Conservation (phyloP, 1,140 invertebrate species). For the Achroia grisella region DNA sequence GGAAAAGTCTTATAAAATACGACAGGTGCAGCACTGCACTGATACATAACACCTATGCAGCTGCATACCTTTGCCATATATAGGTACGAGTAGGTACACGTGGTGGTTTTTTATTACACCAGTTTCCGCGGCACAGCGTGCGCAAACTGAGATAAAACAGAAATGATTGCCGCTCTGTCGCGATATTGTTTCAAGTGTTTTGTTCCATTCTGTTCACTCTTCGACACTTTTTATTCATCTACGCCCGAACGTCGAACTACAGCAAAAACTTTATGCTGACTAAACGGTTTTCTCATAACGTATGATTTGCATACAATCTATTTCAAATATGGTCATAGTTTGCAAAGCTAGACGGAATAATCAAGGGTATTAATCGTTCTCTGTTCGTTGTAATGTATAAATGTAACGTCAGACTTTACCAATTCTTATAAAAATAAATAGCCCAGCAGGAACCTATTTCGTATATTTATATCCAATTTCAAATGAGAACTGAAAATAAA, state of each 20-base stretch:
- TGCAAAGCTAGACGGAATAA: no score
- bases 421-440: no score
- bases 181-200: constrained; percentile 67
- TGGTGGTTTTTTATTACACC: constrained; percentile 64
- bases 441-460: no score
- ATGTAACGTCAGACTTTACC: no score
- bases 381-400: no score
- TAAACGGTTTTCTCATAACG: constrained; percentile 9
- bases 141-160: constrained; percentile 67
- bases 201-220: constrained; percentile 41
- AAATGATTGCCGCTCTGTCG: constrained; percentile 64
- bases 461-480: no score
- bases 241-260: constrained; percentile 33
- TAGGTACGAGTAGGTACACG: no score
- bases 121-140: constrained; percentile 58
- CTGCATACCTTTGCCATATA: no score
- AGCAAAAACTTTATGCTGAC: constrained; percentile 24
- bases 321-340: not conserved
- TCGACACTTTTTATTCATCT: constrained; percentile 42
- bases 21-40: constrained; percentile 15
- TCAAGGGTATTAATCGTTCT: no score
- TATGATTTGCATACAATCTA: constrained; percentile 3
- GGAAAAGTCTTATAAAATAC: not conserved
- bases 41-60: not conserved
- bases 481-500: no score